phyloP scores from a whole-genome alignment of 2,113 vertebrate species.

The Vimba vimba region DNA sequence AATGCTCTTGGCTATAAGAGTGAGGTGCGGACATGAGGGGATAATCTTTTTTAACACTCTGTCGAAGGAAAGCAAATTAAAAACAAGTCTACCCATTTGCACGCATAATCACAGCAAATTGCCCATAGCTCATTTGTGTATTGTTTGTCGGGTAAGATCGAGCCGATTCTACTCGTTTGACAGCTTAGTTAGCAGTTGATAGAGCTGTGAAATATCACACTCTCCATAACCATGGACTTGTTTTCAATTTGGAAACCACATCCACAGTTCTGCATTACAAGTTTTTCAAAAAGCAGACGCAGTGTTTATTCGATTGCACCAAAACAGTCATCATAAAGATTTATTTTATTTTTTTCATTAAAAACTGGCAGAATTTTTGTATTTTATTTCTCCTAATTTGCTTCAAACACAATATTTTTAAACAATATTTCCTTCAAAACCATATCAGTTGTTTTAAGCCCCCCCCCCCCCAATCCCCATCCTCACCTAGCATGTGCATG shows the following conservation, averaged over 20 bases:
- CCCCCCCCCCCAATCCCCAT: background rate
- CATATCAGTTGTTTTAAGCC: background rate
- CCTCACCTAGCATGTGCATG: constrained; percentile 37
- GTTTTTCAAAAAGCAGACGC: constrained; percentile 29
- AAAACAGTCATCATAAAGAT: background rate
- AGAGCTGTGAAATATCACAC: constrained; percentile 79
- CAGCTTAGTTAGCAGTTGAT: constrained; percentile 80
- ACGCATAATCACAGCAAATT: constrained; percentile 69
- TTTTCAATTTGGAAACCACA: constrained; percentile 68
- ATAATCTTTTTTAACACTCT: constrained; percentile 59
- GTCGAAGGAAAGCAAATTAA: constrained; percentile 59
- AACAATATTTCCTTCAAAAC: background rate
- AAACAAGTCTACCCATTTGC: constrained; percentile 65
- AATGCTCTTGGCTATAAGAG: constrained; percentile 46
- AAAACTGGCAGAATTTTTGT: background rate
- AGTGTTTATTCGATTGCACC: constrained; percentile 17
- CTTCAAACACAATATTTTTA: background rate
- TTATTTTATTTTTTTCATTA: background rate
- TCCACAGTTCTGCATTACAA: constrained; percentile 40
- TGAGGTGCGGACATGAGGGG: constrained; percentile 61
- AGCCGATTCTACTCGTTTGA: constrained; percentile 74
- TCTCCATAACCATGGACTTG: constrained; percentile 56
- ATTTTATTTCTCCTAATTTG: background rate
- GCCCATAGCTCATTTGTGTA: constrained; percentile 73
- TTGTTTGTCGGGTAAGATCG: constrained; percentile 69